Percentiles rank a stretch among this genome's conserved stretches.
These are phyloP conservation scores for Megaptera novaeangliae DNA, from an alignment of 2,113 vertebrate genomes.

Conservation along the genomic window DNA sequence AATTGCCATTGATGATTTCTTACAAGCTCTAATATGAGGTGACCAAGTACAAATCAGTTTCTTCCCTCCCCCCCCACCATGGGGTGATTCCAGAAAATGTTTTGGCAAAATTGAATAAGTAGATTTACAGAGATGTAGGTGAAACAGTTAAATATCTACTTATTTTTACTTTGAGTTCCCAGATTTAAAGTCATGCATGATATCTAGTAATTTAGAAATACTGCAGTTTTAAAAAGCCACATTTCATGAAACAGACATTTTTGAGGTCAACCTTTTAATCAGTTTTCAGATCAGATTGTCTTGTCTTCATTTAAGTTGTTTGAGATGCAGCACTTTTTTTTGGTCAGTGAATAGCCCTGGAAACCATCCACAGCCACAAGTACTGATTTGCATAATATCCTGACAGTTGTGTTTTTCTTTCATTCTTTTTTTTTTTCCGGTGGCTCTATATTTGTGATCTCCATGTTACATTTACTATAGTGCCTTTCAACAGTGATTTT, in stretches of 20 bases:
- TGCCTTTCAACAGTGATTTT: conserved; percentile 3
- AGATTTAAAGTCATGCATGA: background rate
- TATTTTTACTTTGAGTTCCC: background rate
- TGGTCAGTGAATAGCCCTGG: background rate
- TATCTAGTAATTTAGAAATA: background rate
- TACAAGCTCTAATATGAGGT: background rate
- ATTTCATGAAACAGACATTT: background rate
- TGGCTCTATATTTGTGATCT: background rate
- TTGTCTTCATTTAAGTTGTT: background rate
- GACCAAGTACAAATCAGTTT: background rate
- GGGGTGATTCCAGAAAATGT: background rate
- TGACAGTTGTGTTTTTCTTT: background rate
- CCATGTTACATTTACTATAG: background rate
- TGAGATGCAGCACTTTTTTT: background rate
- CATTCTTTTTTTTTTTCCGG: background rate
- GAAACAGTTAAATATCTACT: background rate
- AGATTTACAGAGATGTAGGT: background rate
- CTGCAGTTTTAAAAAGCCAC: background rate
- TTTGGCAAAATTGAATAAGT: background rate
- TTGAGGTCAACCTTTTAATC: background rate
- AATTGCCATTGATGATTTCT: background rate
- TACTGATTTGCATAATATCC: background rate
- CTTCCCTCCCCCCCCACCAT: background rate
- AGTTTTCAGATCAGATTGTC: background rate
- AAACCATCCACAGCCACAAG: background rate